Conservation (phyloP, 2,113 vertebrate genomes). For the Podilymbus podiceps region DNA sequence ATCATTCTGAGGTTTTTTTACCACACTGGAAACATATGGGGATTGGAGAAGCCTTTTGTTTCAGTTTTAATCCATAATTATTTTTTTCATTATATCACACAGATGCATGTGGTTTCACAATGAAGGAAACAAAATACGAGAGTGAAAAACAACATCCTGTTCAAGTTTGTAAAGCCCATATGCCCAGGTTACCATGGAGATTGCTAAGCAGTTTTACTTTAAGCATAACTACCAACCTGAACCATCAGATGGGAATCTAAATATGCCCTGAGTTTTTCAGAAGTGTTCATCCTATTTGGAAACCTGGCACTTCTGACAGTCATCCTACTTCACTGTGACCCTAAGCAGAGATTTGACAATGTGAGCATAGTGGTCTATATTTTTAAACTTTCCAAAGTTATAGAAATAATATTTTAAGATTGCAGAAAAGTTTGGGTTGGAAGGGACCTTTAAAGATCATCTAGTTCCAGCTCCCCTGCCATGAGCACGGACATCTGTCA, state of each 20-base stretch:
- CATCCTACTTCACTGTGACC: background rate
- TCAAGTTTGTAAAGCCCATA: background rate
- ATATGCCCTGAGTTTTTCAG: background rate
- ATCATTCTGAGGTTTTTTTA: background rate
- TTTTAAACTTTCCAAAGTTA: background rate
- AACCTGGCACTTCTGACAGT: background rate
- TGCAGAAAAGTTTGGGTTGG: background rate
- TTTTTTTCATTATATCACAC: background rate
- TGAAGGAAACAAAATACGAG: background rate
- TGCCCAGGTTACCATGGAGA: background rate
- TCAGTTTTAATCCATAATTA: background rate
- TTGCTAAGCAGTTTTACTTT: background rate
- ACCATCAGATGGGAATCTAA: background rate
- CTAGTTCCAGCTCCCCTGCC: background rate
- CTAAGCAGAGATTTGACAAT: background rate
- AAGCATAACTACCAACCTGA: background rate
- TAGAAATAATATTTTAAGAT: background rate
- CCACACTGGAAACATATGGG: rapidly evolving
- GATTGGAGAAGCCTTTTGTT: background rate
- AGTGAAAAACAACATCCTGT: background rate
- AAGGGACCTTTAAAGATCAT: background rate
- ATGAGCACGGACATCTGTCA: background rate
- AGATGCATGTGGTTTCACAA: background rate
- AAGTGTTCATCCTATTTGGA: background rate
- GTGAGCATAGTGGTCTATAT: rapidly evolving